These are phyloP conservation scores for Rhingia rostrata DNA, from an alignment of 2,888 invertebrate genomes.

Conservation along the genomic window DNA sequence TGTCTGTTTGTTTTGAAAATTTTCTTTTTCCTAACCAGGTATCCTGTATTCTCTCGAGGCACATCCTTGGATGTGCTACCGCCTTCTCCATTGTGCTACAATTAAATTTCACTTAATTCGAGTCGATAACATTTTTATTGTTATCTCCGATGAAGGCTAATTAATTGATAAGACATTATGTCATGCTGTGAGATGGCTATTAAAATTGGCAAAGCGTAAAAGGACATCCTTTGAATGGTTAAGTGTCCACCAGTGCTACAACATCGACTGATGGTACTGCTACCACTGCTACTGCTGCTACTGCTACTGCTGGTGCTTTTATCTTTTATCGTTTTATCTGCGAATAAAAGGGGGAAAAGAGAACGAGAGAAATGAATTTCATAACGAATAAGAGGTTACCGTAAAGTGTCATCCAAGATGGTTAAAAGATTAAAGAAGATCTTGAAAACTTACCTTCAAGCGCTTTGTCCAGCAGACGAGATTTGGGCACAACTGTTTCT, in stretches of 20 bases:
- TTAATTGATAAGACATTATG: slow-evolving; percentile 71
- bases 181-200: slow-evolving; percentile 69
- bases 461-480: slow-evolving; percentile 84
- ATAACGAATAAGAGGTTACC: neutral
- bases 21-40: slow-evolving; percentile 58
- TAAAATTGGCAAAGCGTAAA: slow-evolving; percentile 70
- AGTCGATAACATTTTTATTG: slow-evolving; percentile 70
- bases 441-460: slow-evolving; percentile 78
- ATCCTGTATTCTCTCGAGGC: slow-evolving; percentile 59
- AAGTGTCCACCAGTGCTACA: slow-evolving; percentile 29
- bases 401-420: neutral
- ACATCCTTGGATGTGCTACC: slow-evolving; percentile 8
- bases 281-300: slow-evolving; percentile 20
- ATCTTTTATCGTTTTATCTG: slow-evolving; percentile 64
- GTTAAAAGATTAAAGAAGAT: slow-evolving; percentile 12
- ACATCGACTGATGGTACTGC: slow-evolving; percentile 13
- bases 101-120: slow-evolving; percentile 71
- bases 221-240: slow-evolving; percentile 60
- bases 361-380: slow-evolving; percentile 3
- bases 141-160: slow-evolving; percentile 67
- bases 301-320: slow-evolving; percentile 40
- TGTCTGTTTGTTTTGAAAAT: neutral
- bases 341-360: neutral
- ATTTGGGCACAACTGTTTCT: slow-evolving; percentile 87
- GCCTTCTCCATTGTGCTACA: slow-evolving; percentile 49